phyloP scores from a whole-genome alignment of 1,140 invertebrate species.

The Notospermus geniculatus region DNA sequence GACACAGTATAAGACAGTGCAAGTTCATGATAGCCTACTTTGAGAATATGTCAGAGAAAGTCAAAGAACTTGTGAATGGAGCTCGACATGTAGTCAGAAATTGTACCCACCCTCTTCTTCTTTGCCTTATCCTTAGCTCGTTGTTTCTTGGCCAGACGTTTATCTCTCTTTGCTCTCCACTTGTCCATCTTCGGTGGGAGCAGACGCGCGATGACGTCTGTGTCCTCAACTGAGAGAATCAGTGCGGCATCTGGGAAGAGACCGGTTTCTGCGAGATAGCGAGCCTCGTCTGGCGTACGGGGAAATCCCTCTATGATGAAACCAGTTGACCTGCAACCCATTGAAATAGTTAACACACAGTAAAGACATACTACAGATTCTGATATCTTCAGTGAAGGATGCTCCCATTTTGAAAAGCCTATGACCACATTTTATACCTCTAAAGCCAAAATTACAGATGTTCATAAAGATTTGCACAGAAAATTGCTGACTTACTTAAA shows the following conservation, averaged over 20 bases:
- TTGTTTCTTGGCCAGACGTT: conserved; percentile 38
- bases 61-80: neutral
- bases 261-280: conserved; percentile 48
- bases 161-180: conserved; percentile 50
- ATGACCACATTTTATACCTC: neutral
- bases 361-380: too few relatives aligned
- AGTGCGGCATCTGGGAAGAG: conserved; percentile 53
- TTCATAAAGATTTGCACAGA: too few relatives aligned
- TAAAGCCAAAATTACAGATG: too few relatives aligned
- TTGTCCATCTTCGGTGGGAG: conserved; percentile 51
- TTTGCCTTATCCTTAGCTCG: conserved; percentile 50
- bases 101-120: conserved; percentile 40
- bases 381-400: too few relatives aligned
- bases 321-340: conserved; percentile 42
- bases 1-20: neutral
- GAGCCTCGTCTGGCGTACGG: conserved; percentile 47
- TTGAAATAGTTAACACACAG: neutral
- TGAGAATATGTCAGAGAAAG: neutral
- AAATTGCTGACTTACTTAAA: conserved; percentile 46
- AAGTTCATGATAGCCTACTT: too few relatives aligned
- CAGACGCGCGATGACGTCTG: conserved; percentile 49
- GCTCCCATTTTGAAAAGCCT: too few relatives aligned
- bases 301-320: conserved; percentile 57
- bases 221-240: conserved; percentile 43
- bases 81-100: too few relatives aligned